Base-by-base conservation (phyloP, 2,797 vertebrate species). In the Hydrocynus forskahlii region DNA sequence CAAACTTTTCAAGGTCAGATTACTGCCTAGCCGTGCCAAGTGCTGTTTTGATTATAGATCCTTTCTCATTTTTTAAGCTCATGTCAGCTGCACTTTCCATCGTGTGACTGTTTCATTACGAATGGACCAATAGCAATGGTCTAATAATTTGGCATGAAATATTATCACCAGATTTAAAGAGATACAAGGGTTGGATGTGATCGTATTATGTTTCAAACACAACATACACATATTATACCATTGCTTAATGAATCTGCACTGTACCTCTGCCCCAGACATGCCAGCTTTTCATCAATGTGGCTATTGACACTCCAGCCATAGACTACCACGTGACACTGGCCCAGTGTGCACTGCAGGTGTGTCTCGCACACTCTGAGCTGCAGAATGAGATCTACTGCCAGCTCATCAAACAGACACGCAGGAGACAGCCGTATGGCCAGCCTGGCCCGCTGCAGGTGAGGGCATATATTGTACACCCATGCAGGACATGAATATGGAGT, bases 381-480 rank as follows among this genome's bases (percentile, higher is more conserved):
- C 97, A 99, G 92, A 99, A 97, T 72, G 98, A 99, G 93, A 95
- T 99, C 85, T 99, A 96, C 89, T 99, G 97, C 88, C 98, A 99
- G 87, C 96, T 99, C 80, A 95, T 98, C 88, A 99, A 99, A 87
- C 98, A 99, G 92, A 98, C 97, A 38, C 93, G 94, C 88, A 95
- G 93, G 91, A 95, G 94, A 86, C 96, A 97, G 85, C 94, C 94
- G 0, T 95, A 95, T n/a, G 94, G 93, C 54, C 96, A 96, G 12
- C 89, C 95, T 12, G 96, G 96, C 88, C 96, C 96, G 3, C 86
- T 97, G 89, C 98, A 99, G 97, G 98, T 99, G 62, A 87, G 29
- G 25, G 10, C 45, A 70, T 40, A 45, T n/a, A 17, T 12, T 66
- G 14, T n/a, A 21, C 25, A 57, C 29, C 40, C 17, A 73, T 21